Conservation (phyloP, 2,797 vertebrate species). For the Myotis daubentonii region DNA sequence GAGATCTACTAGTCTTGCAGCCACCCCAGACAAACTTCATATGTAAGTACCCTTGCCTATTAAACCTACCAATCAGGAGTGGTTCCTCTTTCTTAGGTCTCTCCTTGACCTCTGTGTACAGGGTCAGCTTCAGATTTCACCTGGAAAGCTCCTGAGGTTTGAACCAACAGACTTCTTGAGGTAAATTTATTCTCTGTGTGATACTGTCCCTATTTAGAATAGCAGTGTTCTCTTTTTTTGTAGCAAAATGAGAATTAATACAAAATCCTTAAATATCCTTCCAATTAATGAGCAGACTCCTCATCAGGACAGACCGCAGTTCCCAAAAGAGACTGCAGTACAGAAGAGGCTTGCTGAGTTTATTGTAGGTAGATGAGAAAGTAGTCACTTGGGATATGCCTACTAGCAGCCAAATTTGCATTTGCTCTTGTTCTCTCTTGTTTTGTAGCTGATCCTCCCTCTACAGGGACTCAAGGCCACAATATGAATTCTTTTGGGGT, state of each 20-base stretch:
- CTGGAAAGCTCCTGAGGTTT: not conserved
- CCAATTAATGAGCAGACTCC: slow-evolving; percentile 63
- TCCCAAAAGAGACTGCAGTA: slow-evolving; percentile 61
- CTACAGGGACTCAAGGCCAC: slow-evolving; percentile 42
- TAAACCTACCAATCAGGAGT: not conserved
- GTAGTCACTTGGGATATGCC: slow-evolving; percentile 46
- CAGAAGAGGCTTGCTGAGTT: slow-evolving; percentile 64
- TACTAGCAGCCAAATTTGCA: slow-evolving; percentile 41
- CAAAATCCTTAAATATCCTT: slow-evolving; percentile 59
- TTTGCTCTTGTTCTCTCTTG: slow-evolving; percentile 61
- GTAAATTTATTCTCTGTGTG: slow-evolving; percentile 18
- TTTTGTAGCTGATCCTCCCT: slow-evolving; percentile 66
- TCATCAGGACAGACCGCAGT: slow-evolving; percentile 38
- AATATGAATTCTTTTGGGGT: slow-evolving; percentile 52
- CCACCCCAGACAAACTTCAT: not conserved
- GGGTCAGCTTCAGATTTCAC: not conserved
- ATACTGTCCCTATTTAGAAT: slow-evolving; percentile 19
- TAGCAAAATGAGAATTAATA: slow-evolving; percentile 64
- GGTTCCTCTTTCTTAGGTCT: not conserved
- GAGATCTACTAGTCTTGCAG: not conserved
- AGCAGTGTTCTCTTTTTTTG: not conserved
- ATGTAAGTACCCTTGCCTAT: not conserved
- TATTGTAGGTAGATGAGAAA: slow-evolving; percentile 68
- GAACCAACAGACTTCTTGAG: not conserved
- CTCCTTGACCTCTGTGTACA: not conserved